Evolutionary conservation across 1,140 invertebrate genomes (phyloP).

Genomic region (Cryptotermes secundus): DNA sequence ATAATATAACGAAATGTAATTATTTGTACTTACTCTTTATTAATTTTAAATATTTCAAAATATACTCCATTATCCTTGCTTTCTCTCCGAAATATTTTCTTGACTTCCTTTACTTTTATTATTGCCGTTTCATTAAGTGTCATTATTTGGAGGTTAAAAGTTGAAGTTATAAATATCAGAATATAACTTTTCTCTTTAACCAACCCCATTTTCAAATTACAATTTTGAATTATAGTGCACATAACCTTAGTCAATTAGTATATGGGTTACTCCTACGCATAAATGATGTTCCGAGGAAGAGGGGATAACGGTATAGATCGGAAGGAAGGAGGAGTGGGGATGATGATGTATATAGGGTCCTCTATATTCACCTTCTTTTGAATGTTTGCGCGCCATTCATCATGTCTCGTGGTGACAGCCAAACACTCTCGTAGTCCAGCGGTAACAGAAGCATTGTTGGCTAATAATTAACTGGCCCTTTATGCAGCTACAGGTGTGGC

Average conservation of each 20-base stretch:
- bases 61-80: not conserved
- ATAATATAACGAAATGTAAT: no score
- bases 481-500: constrained; percentile 11
- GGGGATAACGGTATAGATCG: not conserved
- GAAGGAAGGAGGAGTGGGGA: not conserved
- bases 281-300: not conserved
- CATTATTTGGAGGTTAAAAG: not conserved
- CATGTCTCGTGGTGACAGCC: not conserved
- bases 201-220: constrained; percentile 5
- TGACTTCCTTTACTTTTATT: not conserved
- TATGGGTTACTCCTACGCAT: constrained; percentile 11
- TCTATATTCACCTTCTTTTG: not conserved
- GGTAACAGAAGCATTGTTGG: not conserved
- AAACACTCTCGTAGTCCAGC: not conserved
- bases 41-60: no score
- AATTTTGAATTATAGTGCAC: constrained; percentile 10
- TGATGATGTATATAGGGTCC: not conserved
- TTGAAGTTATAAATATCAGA: not conserved
- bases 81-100: not conserved
- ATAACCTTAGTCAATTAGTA: not conserved
- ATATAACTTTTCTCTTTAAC: not conserved
- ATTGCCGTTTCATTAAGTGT: not conserved
- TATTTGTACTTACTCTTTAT: no score
- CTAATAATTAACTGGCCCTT: constrained; percentile 26
- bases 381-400: constrained; percentile 24